Conservation (phyloP, 2,888 invertebrate genomes). For the Brachypalpus laphriformis region DNA sequence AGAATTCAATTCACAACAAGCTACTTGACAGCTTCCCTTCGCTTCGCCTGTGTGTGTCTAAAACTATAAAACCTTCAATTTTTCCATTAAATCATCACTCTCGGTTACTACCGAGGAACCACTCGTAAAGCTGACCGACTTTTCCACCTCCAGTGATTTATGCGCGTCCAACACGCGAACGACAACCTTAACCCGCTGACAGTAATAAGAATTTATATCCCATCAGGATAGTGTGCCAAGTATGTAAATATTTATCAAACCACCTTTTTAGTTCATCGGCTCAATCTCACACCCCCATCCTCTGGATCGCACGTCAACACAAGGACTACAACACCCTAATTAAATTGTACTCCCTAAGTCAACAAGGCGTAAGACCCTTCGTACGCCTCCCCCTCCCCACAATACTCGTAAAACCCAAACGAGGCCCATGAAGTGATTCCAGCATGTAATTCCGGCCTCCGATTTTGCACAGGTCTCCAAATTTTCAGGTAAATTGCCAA, state of each 20-base stretch:
- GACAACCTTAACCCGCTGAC: constrained; percentile 56
- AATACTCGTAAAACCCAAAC: constrained; percentile 41
- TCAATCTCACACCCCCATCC: background rate
- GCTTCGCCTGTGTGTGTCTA: too few relatives aligned
- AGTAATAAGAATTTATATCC: constrained; percentile 28
- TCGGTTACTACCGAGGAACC: background rate
- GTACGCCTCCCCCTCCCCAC: background rate
- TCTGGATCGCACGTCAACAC: background rate
- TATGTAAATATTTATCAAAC: constrained; percentile 60
- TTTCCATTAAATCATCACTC: constrained; percentile 24
- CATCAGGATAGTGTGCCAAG: constrained; percentile 1
- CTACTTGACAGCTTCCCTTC: too few relatives aligned
- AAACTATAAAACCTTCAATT: too few relatives aligned
- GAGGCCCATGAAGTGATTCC: constrained; percentile 36
- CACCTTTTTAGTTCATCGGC: constrained; percentile 21
- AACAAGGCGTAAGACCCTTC: constrained; percentile 24
- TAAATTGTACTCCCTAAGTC: constrained; percentile 56
- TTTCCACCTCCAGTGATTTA: constrained; percentile 44
- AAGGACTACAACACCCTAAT: constrained; percentile 33
- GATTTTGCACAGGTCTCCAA: constrained; percentile 38
- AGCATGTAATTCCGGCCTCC: constrained; percentile 41
- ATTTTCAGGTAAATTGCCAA: constrained; percentile 56
- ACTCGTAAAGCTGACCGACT: constrained; percentile 14
- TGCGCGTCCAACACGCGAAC: constrained; percentile 51
- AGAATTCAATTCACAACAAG: too few relatives aligned